Evolutionary conservation across 2,113 vertebrate species (phyloP).

Genomic region (Globicephala melas): DNA sequence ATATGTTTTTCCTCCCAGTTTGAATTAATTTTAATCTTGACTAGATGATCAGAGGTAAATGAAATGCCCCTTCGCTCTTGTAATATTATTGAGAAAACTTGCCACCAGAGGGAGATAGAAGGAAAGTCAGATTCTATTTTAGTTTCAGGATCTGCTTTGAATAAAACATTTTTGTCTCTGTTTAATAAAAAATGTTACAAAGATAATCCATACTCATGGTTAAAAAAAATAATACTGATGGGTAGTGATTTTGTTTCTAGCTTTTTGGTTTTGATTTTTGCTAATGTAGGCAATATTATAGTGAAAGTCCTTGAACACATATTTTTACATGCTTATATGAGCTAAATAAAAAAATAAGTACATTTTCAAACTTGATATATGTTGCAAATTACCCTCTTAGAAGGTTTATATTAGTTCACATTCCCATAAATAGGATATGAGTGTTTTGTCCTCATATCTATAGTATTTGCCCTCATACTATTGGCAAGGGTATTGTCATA

Average conservation of each 20-base stretch:
- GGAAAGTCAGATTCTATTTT: slow-evolving; percentile 25
- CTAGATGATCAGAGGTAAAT: not conserved
- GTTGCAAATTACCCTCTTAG: not conserved
- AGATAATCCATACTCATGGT: not conserved
- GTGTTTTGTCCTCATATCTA: not conserved
- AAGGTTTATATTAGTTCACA: not conserved
- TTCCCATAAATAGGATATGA: not conserved
- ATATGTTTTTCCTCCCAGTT: not conserved
- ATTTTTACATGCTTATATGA: not conserved
- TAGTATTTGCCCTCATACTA: too few species aligned
- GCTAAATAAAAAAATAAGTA: not conserved
- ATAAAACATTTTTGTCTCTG: slow-evolving; percentile 17
- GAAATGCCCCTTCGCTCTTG: not conserved
- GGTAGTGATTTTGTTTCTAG: not conserved
- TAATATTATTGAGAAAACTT: not conserved
- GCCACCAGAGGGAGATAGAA: not conserved
- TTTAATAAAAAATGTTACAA: not conserved
- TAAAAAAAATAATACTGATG: not conserved
- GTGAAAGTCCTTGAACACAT: not conserved
- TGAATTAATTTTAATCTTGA: slow-evolving; percentile 15
- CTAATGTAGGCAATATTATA: not conserved
- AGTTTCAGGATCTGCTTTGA: not conserved
- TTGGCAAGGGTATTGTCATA: not conserved
- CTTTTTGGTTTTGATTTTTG: not conserved
- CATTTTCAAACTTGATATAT: not conserved